Conservation (phyloP, 1,140 invertebrate genomes). For the Ceratitis capitata region DNA sequence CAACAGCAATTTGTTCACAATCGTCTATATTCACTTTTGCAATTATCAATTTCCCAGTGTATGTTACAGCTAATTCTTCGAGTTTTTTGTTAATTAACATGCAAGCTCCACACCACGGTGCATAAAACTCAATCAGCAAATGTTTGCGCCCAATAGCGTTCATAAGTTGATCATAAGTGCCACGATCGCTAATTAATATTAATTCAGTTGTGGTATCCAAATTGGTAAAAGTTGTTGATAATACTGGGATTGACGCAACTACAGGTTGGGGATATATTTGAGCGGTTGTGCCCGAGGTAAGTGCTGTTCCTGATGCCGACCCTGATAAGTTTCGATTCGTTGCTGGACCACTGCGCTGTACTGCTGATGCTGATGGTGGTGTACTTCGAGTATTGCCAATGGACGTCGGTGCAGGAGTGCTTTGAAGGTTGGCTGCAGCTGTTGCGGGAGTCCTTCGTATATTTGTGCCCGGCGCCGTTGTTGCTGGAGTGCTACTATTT, state of each 20-base stretch:
- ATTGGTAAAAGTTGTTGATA: neutral
- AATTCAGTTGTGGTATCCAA: neutral
- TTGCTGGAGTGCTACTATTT: neutral
- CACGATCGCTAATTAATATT: neutral
- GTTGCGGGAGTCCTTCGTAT: no score
- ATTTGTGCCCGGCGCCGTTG: neutral
- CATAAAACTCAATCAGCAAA: slow-evolving; percentile 81
- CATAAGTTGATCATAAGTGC: slow-evolving; percentile 73
- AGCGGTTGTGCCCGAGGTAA: neutral
- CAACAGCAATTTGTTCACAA: slow-evolving; percentile 79
- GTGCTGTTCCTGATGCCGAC: neutral
- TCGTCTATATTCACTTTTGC: slow-evolving; percentile 93
- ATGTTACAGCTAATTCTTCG: slow-evolving; percentile 72
- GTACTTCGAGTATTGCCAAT: neutral
- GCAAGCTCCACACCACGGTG: slow-evolving; percentile 89
- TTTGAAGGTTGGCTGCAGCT: no score
- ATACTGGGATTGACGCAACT: neutral
- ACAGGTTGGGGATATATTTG: neutral
- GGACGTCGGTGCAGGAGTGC: no score
- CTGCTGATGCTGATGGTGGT: neutral
- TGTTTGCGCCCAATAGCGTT: slow-evolving; percentile 80
- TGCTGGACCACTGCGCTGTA: no score
- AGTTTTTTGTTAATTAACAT: slow-evolving; percentile 86
- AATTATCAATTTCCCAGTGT: slow-evolving; percentile 61
- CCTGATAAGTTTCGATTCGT: neutral